phyloP scores from a whole-genome alignment of 1,140 invertebrate genomes.

The Magallana gigas region DNA sequence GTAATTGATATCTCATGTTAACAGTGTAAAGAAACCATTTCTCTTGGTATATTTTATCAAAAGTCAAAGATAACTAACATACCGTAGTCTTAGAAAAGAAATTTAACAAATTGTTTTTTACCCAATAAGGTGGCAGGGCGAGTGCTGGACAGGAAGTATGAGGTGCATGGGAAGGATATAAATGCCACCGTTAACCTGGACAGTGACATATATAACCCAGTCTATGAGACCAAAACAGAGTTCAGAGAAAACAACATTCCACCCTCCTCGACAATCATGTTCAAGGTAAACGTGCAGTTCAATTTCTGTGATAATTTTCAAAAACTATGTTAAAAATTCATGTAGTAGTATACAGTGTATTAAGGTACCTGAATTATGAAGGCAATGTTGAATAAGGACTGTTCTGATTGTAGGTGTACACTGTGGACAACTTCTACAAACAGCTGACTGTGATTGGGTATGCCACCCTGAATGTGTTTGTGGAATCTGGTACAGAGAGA shows the following conservation, averaged over 20 bases:
- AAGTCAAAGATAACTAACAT: too few species aligned
- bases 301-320: too few species aligned
- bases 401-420: not conserved
- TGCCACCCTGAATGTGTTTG: conserved; percentile 77
- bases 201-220: conserved; percentile 78
- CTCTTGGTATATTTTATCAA: too few species aligned
- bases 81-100: too few species aligned
- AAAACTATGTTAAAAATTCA: too few species aligned
- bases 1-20: too few species aligned
- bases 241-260: conserved; percentile 74
- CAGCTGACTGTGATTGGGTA: conserved; percentile 75
- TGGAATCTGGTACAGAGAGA: conserved; percentile 75
- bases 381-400: not conserved
- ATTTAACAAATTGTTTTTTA: too few species aligned
- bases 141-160: conserved; percentile 73
- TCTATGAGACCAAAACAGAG: conserved; percentile 75
- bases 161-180: conserved; percentile 75
- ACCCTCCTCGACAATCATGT: conserved; percentile 74
- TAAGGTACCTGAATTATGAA: not conserved
- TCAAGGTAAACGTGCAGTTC: conserved; percentile 68
- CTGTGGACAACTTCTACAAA: conserved; percentile 60
- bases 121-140: conserved; percentile 72
- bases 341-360: too few species aligned
- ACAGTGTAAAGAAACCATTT: too few species aligned
- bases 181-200: conserved; percentile 72